phyloP scores from a whole-genome alignment of 2,888 invertebrate species.

The Idaea straminata region DNA sequence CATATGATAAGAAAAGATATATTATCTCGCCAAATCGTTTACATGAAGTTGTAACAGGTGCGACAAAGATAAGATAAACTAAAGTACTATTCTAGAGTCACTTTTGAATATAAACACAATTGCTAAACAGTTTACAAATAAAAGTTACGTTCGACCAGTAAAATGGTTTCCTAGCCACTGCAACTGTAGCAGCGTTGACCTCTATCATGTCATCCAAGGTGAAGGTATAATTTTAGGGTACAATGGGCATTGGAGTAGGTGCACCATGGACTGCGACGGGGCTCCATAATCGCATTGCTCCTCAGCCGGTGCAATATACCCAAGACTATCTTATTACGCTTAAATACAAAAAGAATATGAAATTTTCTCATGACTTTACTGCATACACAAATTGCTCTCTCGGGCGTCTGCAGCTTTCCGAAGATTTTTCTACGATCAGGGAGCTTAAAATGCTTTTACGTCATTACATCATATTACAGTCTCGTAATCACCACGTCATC shows the following conservation, averaged over 20 bases:
- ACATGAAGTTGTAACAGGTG: not conserved
- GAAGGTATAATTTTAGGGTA: no score
- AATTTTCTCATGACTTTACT: slow-evolving; percentile 19
- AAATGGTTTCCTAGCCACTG: no score
- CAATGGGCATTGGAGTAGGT: no score
- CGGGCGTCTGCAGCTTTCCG: slow-evolving; percentile 22
- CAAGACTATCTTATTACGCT: no score
- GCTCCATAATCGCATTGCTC: no score
- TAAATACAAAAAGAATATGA: not conserved
- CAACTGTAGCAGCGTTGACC: no score
- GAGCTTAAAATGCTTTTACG: slow-evolving; percentile 50
- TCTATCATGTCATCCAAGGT: no score
- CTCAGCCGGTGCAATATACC: no score
- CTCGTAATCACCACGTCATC: slow-evolving; percentile 43
- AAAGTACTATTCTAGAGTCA: not conserved
- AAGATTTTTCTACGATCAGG: slow-evolving; percentile 29
- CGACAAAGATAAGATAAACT: not conserved
- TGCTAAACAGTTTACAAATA: not conserved
- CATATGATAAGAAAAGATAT: not conserved
- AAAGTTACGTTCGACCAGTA: not conserved
- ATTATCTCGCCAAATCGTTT: not conserved
- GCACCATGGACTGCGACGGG: no score
- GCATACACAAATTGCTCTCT: slow-evolving; percentile 22
- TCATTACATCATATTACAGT: slow-evolving; percentile 48
- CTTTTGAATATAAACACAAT: not conserved